Evolutionary conservation across 2,888 invertebrate genomes (phyloP), one percentile per base, ranked within the genome.

Genomic region (Brassicogethes aeneus): DNA sequence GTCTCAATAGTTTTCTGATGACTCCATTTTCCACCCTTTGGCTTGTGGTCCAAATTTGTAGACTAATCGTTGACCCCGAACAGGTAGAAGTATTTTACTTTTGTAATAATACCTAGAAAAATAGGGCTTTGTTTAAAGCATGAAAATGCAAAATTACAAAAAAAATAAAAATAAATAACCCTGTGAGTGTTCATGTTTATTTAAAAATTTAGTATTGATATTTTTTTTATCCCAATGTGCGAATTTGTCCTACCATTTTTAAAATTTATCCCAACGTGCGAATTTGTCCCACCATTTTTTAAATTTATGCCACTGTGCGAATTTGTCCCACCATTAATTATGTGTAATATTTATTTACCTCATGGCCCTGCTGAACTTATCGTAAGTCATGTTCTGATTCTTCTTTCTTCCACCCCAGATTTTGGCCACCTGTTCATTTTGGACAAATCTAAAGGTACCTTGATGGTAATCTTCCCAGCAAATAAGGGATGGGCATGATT

Each of bases 321-420:
- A n/a, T n/a, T n/a, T n/a, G n/a, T n/a, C n/a, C n/a, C n/a, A n/a
- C n/a, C n/a, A n/a, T n/a, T 23, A 10, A 23, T 23, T 23, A 23
- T 23, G 23, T 10, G 10, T 23, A 23, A 23, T 23, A 7, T 23
- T 10, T 13, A 3, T 12, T 17, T 62, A 82, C 82, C 85, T 76
- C 84, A 93, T 88, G 12, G 92, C 92, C 47, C 92, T 70, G 66
- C 89, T 90, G 57, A 93, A 79, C 69, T 93, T 93, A 65, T 92
- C 92, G 61, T 91, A 93, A 32, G 86, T 91, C 92, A 93, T 93
- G 62, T 82, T 81, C 37, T 80, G 80, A 61, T 92, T 92, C 63
- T 85, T 82, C 63, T 91, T 91, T 64, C 85, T 65, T 46, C 79
- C 79, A 2, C 91, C 91, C 92, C 92, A 92, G 34, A 89, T 72